Base-by-base conservation (phyloP, 2,888 invertebrate species). In the Dicranocentrus wangi region DNA sequence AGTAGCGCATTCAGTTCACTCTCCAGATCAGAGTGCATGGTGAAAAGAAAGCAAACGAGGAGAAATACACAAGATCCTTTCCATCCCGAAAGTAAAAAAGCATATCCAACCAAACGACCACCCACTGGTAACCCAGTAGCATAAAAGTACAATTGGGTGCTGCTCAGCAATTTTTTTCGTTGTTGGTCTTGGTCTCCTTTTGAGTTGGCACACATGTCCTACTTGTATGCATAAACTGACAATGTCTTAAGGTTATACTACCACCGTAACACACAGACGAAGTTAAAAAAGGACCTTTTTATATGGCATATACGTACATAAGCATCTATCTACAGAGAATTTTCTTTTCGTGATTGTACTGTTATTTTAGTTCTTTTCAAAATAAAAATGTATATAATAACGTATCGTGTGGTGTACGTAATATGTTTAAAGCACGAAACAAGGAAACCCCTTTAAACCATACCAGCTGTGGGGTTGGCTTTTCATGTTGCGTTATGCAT, bases 61-160 rank as follows among this genome's bases (percentile, higher is more conserved):
- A 51, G n/a, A 10, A 39, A 39, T 8, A 39, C 13, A 39, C 39
- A 47, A n/a, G n/a, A 47, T 47, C 15, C 47, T 47, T 47, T 47
- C 5, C 39, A 39, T 5, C n/a, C n/a, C n/a, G n/a, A n/a, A n/a
- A 47, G 47, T 2, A 47, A 47, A 47, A 39, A 47, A n/a, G 15
- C 28, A 27, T 27, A 28, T n/a, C 17, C 60, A 60, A n/a, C 32
- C 8, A 55, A 55, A 55, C 23, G 60, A 27, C 60, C 60, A 28
- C 60, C 60, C 60, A 32, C 28, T 60, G 60, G 17, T 60, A 60
- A 32, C 32, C 32, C 60, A 60, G 28, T 25, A 60, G 27, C 5
- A 28, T 60, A 60, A 60, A 60, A 2, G 60, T 25, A 60, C n/a
- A 28, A 27, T 28, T 60, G 60, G 60, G 55, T 60, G 28, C 60